phyloP scores from a whole-genome alignment of 37 sponge, comb jelly and placozoan genomes.

The Halisarca cf. caerulea region DNA sequence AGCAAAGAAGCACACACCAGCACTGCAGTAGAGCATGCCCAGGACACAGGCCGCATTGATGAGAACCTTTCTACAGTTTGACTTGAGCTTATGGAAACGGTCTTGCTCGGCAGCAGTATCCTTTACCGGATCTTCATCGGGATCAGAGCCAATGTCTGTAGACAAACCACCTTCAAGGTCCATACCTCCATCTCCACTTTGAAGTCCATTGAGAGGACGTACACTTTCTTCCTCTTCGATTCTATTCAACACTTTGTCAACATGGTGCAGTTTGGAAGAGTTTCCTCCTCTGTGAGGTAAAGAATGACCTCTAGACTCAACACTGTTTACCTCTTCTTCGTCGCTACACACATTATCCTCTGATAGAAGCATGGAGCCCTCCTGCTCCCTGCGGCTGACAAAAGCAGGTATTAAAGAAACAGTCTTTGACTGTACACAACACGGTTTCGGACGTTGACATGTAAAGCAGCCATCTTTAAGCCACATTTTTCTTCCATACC shows the following conservation, averaged over 20 bases:
- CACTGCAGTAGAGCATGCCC: not conserved
- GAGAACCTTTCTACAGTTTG: not conserved
- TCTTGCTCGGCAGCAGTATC: no score
- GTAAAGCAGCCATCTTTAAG: not conserved
- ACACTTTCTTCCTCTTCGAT: not conserved
- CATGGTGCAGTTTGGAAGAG: not conserved
- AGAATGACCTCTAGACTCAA: not conserved
- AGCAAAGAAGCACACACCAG: not conserved
- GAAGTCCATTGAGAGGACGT: not conserved
- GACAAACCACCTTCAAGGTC: not conserved
- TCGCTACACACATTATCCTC: not conserved
- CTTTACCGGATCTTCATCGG: not conserved
- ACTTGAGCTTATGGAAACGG: not conserved
- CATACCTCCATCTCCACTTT: no score
- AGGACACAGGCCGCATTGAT: not conserved
- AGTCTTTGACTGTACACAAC: not conserved
- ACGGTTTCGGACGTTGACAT: not conserved
- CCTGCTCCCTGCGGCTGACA: not conserved
- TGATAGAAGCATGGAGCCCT: not conserved
- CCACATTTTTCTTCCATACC: constrained; percentile 35
- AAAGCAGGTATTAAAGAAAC: not conserved
- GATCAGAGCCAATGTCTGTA: not conserved
- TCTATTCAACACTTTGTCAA: not conserved
- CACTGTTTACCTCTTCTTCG: not conserved
- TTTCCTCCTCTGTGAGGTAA: not conserved